Conservation (phyloP, 2,797 vertebrate species). For the Trachurus trachurus region DNA sequence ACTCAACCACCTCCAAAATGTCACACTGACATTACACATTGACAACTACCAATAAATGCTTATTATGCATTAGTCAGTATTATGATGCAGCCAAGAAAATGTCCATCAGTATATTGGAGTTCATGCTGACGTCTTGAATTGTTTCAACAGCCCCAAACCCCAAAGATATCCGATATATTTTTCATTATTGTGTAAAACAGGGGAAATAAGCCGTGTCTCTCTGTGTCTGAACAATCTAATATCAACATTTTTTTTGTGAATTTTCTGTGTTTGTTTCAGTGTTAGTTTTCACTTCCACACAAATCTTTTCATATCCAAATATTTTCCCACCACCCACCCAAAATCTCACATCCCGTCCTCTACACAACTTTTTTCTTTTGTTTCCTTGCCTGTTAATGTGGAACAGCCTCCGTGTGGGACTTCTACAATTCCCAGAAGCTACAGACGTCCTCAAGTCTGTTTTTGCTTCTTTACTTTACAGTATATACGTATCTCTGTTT, state of each 20-base stretch:
- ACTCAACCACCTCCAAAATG: not conserved
- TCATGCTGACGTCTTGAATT: not conserved
- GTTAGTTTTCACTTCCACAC: constrained; percentile 4
- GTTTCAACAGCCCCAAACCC: not conserved
- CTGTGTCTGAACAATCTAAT: not conserved
- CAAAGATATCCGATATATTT: not conserved
- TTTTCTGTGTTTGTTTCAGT: not conserved
- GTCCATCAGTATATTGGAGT: too few species aligned
- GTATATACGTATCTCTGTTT: constrained; percentile 46
- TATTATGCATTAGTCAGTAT: too few species aligned
- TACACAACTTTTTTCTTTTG: not conserved
- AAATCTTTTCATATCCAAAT: constrained; percentile 12
- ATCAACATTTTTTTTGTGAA: not conserved
- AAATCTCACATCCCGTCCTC: not conserved
- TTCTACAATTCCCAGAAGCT: constrained; percentile 40
- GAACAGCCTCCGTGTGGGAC: constrained; percentile 31
- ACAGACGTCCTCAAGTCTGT: not conserved
- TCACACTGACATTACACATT: not conserved
- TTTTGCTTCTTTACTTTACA: constrained; percentile 17
- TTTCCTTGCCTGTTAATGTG: constrained; percentile 41
- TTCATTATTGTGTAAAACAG: not conserved
- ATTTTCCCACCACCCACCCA: not conserved
- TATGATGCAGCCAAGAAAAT: too few species aligned
- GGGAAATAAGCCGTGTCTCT: not conserved
- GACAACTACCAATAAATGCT: not conserved